Percentiles rank a stretch among this genome's conserved stretches.
Conservation (phyloP, 2,113 vertebrate species). For the Phylloscopus whistleri region DNA sequence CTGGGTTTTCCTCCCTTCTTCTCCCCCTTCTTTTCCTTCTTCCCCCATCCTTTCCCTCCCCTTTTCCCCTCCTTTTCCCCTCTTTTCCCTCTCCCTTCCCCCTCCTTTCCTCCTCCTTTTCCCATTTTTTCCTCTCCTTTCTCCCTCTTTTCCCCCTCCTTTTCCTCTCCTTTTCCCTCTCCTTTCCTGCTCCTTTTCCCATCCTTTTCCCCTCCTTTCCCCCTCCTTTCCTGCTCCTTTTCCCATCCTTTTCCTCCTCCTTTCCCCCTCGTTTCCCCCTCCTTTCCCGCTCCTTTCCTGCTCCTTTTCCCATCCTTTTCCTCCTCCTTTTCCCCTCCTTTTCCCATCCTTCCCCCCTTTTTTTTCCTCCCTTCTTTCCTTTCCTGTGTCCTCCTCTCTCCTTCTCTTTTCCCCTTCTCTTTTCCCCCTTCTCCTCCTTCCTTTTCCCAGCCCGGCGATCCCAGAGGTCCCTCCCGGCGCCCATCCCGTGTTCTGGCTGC, state of each 20-base stretch:
- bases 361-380: no score
- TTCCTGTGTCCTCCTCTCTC: not conserved
- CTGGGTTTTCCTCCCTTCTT: not conserved
- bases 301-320: fast-evolving
- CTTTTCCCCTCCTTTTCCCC: fast-evolving
- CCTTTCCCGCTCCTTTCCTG: fast-evolving
- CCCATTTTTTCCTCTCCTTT: fast-evolving
- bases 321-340: no score
- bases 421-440: not conserved
- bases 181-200: no score
- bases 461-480: not conserved
- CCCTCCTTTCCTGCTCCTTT: not conserved
- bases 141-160: fast-evolving
- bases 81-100: not conserved
- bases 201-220: not conserved
- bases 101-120: not conserved
- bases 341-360: fast-evolving
- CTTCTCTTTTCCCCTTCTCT: not conserved
- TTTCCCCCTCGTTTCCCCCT: fast-evolving
- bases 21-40: no score
- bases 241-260: fast-evolving
- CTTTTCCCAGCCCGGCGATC: not conserved
- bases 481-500: fast-evolving
- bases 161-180: fast-evolving
- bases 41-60: no score